phyloP scores from a whole-genome alignment of 2,113 vertebrate genomes.

The Polyodon spathula region DNA sequence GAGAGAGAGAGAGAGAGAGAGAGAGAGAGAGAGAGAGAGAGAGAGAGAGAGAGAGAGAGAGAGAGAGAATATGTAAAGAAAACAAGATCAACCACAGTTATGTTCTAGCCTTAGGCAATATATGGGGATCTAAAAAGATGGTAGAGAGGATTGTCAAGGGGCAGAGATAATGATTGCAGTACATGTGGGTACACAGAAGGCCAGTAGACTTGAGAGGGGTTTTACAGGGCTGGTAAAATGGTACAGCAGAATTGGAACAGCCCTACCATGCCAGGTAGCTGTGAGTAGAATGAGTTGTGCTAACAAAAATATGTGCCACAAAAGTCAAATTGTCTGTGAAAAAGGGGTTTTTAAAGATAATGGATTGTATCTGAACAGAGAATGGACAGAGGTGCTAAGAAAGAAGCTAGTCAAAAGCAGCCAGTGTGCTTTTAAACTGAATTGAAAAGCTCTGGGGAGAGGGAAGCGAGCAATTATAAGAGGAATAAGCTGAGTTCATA shows the following conservation, averaged over 20 bases:
- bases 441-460: not conserved
- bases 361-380: no score
- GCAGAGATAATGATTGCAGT: slow-evolving; percentile 65
- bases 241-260: slow-evolving; percentile 39
- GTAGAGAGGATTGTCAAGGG: slow-evolving; percentile 58
- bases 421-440: not conserved
- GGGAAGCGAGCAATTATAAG: not conserved
- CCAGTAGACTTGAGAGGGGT: slow-evolving; percentile 40
- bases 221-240: slow-evolving; percentile 41
- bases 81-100: slow-evolving; percentile 59
- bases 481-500: not conserved
- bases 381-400: no score
- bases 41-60: slow-evolving; percentile 6
- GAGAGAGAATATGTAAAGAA: slow-evolving; percentile 55
- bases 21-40: slow-evolving; percentile 4
- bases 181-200: slow-evolving; percentile 59
- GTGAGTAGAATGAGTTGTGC: slow-evolving; percentile 49
- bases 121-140: slow-evolving; percentile 58
- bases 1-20: slow-evolving; percentile 17
- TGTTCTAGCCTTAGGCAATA: slow-evolving; percentile 54
- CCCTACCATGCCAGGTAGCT: slow-evolving; percentile 48
- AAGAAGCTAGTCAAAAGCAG: not conserved
- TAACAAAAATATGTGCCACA: no score
- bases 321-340: no score
- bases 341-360: no score